These are phyloP conservation scores for Hydractinia symbiolongicarpus DNA, from an alignment of 30 jellyfish, hydroid and myxozoan genomes.

Conservation along the genomic window DNA sequence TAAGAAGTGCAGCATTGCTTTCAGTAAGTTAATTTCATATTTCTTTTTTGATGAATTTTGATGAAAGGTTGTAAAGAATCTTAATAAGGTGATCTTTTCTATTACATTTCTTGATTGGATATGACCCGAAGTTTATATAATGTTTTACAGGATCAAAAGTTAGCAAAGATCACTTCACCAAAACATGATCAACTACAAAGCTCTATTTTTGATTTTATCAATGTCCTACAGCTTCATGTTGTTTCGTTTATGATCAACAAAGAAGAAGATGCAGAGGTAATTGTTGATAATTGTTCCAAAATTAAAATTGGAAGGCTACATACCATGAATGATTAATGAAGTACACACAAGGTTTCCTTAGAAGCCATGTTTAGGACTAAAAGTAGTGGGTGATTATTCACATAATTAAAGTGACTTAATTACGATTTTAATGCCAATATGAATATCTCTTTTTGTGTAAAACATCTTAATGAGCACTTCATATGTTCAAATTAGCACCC, in stretches of 20 bases:
- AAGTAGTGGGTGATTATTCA: no score
- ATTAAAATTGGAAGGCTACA: no score
- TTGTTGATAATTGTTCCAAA: no score
- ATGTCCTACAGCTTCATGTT: conserved; percentile 10
- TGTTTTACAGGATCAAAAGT: not conserved
- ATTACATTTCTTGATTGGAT: not conserved
- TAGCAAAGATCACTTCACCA: not conserved
- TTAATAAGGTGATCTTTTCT: not conserved
- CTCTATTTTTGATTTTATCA: not conserved
- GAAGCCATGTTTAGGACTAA: no score
- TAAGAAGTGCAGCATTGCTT: conserved; percentile 42
- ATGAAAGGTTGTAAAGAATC: not conserved
- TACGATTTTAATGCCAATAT: no score
- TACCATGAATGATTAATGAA: no score
- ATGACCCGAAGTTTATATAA: not conserved
- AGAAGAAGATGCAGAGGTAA: not conserved
- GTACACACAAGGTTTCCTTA: no score
- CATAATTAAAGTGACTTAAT: no score
- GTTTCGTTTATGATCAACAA: conserved; percentile 18
- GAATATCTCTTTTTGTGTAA: no score
- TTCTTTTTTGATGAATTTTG: not conserved
- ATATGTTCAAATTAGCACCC: no score
- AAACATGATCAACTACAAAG: conserved; percentile 5
- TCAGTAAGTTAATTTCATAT: conserved; percentile 42
- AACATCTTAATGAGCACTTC: no score